Percentiles rank a stretch among this genome's conserved stretches.
These are phyloP conservation scores for Epinephelus lanceolatus DNA, from an alignment of 2,113 vertebrate species.

Conservation along the genomic window DNA sequence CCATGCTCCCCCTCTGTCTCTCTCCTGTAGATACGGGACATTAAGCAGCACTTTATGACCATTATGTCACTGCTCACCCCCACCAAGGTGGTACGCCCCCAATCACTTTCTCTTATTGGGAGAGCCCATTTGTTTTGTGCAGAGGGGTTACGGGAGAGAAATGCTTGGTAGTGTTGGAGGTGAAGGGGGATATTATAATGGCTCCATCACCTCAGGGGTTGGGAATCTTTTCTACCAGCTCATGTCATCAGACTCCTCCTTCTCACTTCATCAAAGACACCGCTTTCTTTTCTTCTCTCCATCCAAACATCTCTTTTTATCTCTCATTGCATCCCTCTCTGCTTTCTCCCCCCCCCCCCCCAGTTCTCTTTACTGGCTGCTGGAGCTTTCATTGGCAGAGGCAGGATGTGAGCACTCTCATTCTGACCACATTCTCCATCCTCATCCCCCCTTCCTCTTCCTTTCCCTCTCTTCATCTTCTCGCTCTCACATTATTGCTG, in stretches of 20 bases:
- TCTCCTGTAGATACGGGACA: constrained; percentile 10
- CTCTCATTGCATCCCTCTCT: neutral
- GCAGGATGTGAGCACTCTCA: constrained; percentile 65
- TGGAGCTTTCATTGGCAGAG: constrained; percentile 55
- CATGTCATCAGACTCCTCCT: constrained; percentile 12
- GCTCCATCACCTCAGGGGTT: neutral
- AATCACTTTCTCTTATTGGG: constrained; percentile 37
- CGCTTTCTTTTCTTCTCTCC: neutral
- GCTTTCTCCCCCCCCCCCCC: neutral
- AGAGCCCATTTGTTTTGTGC: constrained; percentile 14
- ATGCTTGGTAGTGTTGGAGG: neutral
- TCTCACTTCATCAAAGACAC: constrained; percentile 20
- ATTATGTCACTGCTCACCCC: constrained; percentile 16
- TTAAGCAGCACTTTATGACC: constrained; percentile 48
- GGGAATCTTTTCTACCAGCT: constrained; percentile 8
- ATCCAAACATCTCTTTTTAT: constrained; percentile 24
- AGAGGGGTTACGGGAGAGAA: constrained; percentile 9
- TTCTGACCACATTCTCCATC: constrained; percentile 70
- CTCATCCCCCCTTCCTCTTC: constrained; percentile 41
- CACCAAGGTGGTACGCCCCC: constrained; percentile 21
- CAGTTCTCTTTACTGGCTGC: constrained; percentile 17
- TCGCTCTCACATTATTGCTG: constrained; percentile 72
- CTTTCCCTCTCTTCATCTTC: constrained; percentile 61
- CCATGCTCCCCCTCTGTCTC: neutral
- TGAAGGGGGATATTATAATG: neutral